phyloP scores from a whole-genome alignment of 1,140 invertebrate genomes.

The Spodoptera litura region DNA sequence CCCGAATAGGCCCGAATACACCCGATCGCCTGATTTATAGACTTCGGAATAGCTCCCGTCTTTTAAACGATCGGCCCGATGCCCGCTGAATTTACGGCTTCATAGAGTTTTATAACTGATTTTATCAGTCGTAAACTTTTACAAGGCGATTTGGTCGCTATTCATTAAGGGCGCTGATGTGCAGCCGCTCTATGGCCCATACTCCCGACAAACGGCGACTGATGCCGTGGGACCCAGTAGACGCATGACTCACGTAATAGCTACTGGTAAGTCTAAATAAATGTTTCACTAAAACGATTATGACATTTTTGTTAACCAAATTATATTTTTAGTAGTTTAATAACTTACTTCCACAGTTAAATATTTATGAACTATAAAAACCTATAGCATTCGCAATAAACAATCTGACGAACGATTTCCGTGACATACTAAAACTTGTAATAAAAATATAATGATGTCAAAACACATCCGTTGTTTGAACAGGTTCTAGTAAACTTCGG shows the following conservation, averaged over 20 bases:
- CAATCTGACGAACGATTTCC: constrained; percentile 40
- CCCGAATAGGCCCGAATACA: constrained; percentile 66
- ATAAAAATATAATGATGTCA: constrained; percentile 48
- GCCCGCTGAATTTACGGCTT: constrained; percentile 71
- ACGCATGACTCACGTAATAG: constrained; percentile 3
- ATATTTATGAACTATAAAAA: constrained; percentile 44
- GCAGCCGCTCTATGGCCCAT: constrained; percentile 22
- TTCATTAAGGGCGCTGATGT: constrained; percentile 68
- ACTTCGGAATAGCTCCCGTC: constrained; percentile 75
- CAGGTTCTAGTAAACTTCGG: constrained; percentile 6
- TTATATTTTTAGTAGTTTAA: constrained; percentile 35
- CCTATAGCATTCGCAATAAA: constrained; percentile 39
- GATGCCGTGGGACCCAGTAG: constrained; percentile 15
- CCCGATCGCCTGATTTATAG: constrained; percentile 76
- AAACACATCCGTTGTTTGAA: constrained; percentile 48
- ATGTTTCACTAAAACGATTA: constrained; percentile 11
- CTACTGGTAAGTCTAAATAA: constrained; percentile 2
- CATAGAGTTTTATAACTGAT: constrained; percentile 83
- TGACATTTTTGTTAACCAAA: constrained; percentile 23
- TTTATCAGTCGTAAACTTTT: constrained; percentile 82
- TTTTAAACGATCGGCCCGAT: constrained; percentile 67
- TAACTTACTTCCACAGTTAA: constrained; percentile 36
- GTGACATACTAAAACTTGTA: constrained; percentile 37
- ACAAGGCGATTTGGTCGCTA: constrained; percentile 67
- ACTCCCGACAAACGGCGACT: not conserved